Base-by-base conservation (phyloP, 2,113 vertebrate species). In the Callocephalon fimbriatum region DNA sequence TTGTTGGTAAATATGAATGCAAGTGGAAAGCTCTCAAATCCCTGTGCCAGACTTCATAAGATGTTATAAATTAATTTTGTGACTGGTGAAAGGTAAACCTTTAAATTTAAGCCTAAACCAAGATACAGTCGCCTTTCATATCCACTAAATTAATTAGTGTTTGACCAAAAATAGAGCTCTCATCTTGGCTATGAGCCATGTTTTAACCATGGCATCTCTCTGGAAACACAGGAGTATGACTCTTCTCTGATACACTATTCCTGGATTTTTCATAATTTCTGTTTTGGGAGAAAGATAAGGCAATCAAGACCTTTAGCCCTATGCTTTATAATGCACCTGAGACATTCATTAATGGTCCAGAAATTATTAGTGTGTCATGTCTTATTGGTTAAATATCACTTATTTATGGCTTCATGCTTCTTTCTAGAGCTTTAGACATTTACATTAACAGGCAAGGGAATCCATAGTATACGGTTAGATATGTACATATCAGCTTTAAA, bases 371-470 rank as follows among this genome's bases (percentile, higher is more conserved):
- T 80, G 17, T 80, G 70, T 70, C 71, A 59, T 31, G 20, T 48
- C 56, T 87, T 85, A 59, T 35, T 87, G 87, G 73, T 87, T 96
- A 88, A 90, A 78, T 61, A 91, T 56, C 73, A 84, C 23, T 67
- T 72, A 53, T 77, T 96, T 93, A 90, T 56, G 82, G 21, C 40
- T 79, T 85, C 5, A 25, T 53, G 19, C 17, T 76, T 72, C 31
- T 72, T 90, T 76, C 51, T 62, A 58, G 27, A 29, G 40, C 25
- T 51, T 91, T 67, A 91, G 37, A 45, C 21, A 15, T 87, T 47
- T 61, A 35, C 19, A 27, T 73, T 65, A 87, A 63, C 10, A 21
- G 62, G 6, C 31, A 82, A 79, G 31, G 27, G 22, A 65, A 58
- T 68, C 22, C 12, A 72, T 35, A n/a, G 4, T 61, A 10, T 23